phyloP scores from a whole-genome alignment of 2,113 vertebrate species.

The Candoia aspera region DNA sequence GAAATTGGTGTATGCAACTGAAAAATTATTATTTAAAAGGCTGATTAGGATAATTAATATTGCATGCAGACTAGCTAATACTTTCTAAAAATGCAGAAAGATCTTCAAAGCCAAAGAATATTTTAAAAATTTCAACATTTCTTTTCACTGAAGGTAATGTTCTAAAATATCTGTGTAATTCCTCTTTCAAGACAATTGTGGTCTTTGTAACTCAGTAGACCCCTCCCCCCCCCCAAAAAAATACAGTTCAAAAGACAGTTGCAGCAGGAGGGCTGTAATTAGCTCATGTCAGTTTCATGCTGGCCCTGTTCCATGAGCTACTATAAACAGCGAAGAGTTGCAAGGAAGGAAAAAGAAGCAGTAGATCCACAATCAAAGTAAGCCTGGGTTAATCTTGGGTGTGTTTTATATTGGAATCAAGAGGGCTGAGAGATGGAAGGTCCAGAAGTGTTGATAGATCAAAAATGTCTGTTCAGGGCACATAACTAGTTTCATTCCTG shows the following conservation, averaged over 20 bases:
- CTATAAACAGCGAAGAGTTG: background rate
- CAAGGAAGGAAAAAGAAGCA: background rate
- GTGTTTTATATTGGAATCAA: background rate
- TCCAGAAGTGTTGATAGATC: background rate
- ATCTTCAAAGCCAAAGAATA: background rate
- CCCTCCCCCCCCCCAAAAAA: background rate
- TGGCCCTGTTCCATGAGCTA: background rate
- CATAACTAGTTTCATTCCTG: background rate
- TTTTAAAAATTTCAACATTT: background rate
- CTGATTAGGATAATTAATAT: background rate
- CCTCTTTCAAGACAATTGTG: too few species aligned
- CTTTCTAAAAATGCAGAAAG: background rate
- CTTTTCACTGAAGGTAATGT: background rate
- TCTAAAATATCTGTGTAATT: background rate
- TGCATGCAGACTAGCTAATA: background rate
- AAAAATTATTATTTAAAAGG: background rate
- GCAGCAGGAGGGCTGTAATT: background rate
- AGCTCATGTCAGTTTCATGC: background rate
- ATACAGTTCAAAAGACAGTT: background rate
- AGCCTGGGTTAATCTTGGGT: background rate
- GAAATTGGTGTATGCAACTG: conserved; percentile 19
- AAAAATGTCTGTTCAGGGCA: background rate
- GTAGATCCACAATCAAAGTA: background rate
- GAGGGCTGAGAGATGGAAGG: background rate
- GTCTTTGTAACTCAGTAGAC: background rate